Conservation (phyloP, 2,113 vertebrate species). For the Desmodus rotundus region DNA sequence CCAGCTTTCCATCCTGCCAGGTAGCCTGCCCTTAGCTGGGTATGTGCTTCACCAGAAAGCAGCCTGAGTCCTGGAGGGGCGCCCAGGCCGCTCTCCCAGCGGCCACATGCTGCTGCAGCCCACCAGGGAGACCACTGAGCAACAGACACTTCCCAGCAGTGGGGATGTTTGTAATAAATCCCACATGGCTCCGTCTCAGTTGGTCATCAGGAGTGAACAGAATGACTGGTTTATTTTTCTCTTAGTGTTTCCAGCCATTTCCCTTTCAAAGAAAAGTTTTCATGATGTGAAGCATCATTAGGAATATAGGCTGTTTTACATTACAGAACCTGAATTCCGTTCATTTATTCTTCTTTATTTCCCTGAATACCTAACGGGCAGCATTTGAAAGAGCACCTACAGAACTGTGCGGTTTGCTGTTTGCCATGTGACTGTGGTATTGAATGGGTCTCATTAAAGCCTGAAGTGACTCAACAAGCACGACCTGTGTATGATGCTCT, state of each 20-base stretch:
- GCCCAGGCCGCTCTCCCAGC: background rate
- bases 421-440: background rate
- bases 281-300: background rate
- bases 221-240: background rate
- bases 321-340: background rate
- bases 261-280: background rate
- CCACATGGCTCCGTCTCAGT: background rate
- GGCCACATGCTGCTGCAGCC: background rate
- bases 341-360: background rate
- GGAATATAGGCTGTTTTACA: background rate
- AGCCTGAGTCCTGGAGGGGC: background rate
- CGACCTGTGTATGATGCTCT: background rate
- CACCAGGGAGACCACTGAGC: background rate
- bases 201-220: background rate
- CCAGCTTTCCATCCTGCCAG: background rate
- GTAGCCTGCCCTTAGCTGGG: background rate
- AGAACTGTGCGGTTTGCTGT: background rate
- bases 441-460: slow-evolving; percentile 36
- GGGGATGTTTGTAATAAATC: background rate
- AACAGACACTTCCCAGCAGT: background rate
- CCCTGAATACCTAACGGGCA: background rate
- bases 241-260: background rate
- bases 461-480: background rate
- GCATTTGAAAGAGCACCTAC: slow-evolving; percentile 9
- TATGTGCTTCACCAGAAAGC: background rate